Percentiles rank a stretch among this genome's conserved stretches.
phyloP scores from a whole-genome alignment of 2,113 vertebrate species.

The Pheucticus melanocephalus region DNA sequence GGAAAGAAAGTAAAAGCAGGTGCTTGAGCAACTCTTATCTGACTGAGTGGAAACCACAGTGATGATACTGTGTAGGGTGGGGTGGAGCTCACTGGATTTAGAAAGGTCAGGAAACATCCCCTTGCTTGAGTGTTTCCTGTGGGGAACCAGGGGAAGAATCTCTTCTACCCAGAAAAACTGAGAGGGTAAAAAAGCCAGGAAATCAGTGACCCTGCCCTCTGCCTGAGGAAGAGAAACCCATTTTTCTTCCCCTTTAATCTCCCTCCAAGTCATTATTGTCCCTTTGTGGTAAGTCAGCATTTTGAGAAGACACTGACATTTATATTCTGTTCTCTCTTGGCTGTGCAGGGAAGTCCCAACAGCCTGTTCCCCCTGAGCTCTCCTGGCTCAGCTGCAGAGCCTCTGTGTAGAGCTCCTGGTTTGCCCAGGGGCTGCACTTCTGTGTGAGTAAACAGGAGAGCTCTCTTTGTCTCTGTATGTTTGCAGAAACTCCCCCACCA shows the following conservation, averaged over 20 bases:
- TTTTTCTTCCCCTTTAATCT: not conserved
- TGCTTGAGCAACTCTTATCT: not conserved
- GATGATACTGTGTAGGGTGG: not conserved
- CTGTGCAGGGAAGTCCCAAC: rapidly evolving
- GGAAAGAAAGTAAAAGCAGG: not conserved
- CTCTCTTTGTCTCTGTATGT: not conserved
- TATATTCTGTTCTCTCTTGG: not conserved
- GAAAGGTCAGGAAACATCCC: not conserved
- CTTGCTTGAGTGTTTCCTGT: not conserved
- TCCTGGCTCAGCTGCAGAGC: not conserved
- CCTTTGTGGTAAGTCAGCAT: not conserved
- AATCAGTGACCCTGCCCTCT: not conserved
- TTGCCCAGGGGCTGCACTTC: not conserved
- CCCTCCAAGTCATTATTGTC: not conserved
- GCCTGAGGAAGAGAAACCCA: not conserved
- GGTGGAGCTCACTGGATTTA: not conserved
- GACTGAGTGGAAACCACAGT: not conserved
- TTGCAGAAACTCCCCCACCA: not conserved
- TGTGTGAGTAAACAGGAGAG: not conserved
- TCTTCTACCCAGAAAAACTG: not conserved
- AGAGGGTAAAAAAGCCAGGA: not conserved
- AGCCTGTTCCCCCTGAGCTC: not conserved
- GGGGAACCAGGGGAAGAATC: not conserved
- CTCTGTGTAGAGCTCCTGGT: not conserved
- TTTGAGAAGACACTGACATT: not conserved